Evolutionary conservation across 1,140 invertebrate genomes (phyloP), one percentile per base, ranked within the genome.

Genomic region (Reticulitermes speratus): DNA sequence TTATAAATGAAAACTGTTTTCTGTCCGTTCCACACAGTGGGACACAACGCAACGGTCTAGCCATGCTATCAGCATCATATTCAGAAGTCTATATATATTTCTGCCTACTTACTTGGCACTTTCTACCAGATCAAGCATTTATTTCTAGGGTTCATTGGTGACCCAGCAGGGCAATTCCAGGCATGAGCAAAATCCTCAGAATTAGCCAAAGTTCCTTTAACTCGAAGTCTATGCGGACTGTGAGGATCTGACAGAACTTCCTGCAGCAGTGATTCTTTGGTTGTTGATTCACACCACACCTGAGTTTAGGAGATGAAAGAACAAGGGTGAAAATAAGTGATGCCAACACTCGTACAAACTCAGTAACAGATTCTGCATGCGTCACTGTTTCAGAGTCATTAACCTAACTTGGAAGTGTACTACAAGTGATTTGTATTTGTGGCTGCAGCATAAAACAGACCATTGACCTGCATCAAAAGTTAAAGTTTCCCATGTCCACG

Each of bases 201-300:
- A 90, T 99, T 99, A 81, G 95, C 95, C 8, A 99, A 90, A 0
- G 96, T 95, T 2, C 97, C 98, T 82, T 94, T 93, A 0, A 99
- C 94, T 83, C 98, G 93, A 89, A 96, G 94, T 44, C 93, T 92
- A 9, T 94, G 94, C 0, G 96, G 96, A 87, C 94, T 94, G 89
- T 97, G 97, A 48, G 94, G 93, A 87, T 97, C 96, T 88, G 95
- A 94, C 84, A 94, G 91, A 12, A 97, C 89, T 88, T 96, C 94
- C 87, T 93, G 93, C 82, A 92, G 91, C 0, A 96, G 90, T 1
- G 94, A 94, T 14, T 93, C 91, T 30, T 92, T 89, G 0, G 95
- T 95, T 19, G 93, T 92, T 0, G 93, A 91, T 86, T 96, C 95
- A 90, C 96, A 97, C 96, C 96, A 97, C 19, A 96, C 91, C 95